Conservation (phyloP, 2,888 invertebrate species). For the Andrena trimmerana region DNA sequence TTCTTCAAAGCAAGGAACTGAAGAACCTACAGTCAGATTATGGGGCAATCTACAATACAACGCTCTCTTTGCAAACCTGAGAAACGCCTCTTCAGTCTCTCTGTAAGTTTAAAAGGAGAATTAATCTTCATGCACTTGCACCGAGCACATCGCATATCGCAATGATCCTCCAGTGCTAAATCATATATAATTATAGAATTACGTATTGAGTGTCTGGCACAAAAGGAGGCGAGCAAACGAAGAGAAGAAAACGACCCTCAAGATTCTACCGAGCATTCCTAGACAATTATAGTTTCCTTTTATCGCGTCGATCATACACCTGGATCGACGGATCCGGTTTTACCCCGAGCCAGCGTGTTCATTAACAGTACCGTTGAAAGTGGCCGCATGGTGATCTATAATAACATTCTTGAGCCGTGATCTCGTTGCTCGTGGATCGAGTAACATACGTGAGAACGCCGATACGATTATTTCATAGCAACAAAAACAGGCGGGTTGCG, state of each 20-base stretch:
- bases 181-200: slow-evolving; percentile 52
- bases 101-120: not conserved
- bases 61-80: not conserved
- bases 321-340: slow-evolving; percentile 67
- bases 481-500: not conserved
- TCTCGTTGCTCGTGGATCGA: slow-evolving; percentile 25
- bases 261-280: slow-evolving; percentile 56
- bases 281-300: slow-evolving; percentile 68
- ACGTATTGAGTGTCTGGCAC: slow-evolving; percentile 18
- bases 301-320: slow-evolving; percentile 69
- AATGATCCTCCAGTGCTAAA: slow-evolving; percentile 9
- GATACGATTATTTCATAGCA: slow-evolving; percentile 8
- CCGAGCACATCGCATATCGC: not conserved
- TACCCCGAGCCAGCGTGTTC: slow-evolving; percentile 47
- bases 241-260: slow-evolving; percentile 25
- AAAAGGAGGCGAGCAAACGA: slow-evolving; percentile 35
- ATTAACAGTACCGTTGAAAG: slow-evolving; percentile 63
- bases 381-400: slow-evolving; percentile 56
- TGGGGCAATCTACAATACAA: not conserved
- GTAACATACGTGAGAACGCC: slow-evolving; percentile 27
- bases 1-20: not conserved
- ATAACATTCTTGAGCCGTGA: slow-evolving; percentile 41
- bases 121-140: not conserved
- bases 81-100: not conserved
- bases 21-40: not conserved